These are phyloP conservation scores for Crotalus tigris DNA, from an alignment of 2,113 vertebrate species.

Conservation along the genomic window DNA sequence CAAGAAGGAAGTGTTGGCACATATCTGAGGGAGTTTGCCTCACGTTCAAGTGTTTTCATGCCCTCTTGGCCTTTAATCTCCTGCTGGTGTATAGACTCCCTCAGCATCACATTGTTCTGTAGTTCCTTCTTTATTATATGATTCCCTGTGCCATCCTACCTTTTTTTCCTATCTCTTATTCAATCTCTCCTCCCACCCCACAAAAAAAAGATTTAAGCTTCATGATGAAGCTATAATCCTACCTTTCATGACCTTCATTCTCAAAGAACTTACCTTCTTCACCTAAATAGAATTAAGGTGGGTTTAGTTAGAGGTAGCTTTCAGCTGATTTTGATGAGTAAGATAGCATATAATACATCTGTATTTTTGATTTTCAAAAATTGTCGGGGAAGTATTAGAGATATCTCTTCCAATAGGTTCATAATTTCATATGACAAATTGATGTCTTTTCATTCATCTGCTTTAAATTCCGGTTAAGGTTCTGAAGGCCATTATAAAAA, in stretches of 20 bases:
- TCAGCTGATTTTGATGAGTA: neutral
- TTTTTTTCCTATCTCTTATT: neutral
- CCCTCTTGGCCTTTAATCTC: neutral
- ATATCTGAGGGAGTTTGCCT: neutral
- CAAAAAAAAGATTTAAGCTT: neutral
- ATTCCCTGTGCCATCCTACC: neutral
- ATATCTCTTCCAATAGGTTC: conserved; percentile 33
- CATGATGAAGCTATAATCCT: neutral
- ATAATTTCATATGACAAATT: conserved; percentile 64
- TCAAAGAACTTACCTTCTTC: neutral
- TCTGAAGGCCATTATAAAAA: conserved; percentile 65
- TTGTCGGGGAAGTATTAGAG: neutral
- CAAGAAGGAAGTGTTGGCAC: fast-evolving
- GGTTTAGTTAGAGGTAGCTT: neutral
- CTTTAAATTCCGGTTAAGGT: conserved; percentile 68
- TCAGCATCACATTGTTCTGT: neutral
- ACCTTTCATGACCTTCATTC: neutral
- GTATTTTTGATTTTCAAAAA: conserved; percentile 45
- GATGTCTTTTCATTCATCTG: conserved; percentile 66
- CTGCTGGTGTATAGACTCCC: conserved; percentile 12
- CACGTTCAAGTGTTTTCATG: neutral
- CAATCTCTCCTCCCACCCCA: neutral
- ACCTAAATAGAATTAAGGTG: conserved; percentile 1
- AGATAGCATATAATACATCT: neutral
- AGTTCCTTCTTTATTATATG: neutral